These are phyloP conservation scores for Callaeas wilsoni DNA, from an alignment of 2,113 vertebrate genomes.

Conservation along the genomic window DNA sequence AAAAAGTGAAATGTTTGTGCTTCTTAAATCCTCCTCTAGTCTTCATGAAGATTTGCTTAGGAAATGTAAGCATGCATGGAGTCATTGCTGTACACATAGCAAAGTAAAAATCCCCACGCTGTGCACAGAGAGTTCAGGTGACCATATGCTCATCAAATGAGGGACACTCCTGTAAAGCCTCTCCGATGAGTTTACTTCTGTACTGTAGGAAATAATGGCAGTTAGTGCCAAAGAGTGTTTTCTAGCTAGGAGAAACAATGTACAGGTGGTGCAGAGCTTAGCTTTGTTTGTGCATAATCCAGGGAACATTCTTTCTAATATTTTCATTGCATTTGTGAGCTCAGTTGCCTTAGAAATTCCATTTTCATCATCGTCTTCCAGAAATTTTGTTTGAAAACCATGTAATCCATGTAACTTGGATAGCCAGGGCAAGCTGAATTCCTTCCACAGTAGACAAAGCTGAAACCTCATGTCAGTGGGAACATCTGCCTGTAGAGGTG, in stretches of 20 bases:
- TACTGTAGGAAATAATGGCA: background rate
- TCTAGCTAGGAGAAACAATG: rapidly evolving
- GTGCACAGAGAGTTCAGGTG: background rate
- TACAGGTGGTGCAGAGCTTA: background rate
- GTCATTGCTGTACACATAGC: background rate
- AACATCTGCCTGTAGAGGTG: background rate
- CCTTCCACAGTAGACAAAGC: background rate
- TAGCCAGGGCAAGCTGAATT: background rate
- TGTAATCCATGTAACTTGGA: background rate
- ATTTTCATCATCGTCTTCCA: background rate
- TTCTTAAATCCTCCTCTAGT: background rate
- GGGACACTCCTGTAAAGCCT: background rate
- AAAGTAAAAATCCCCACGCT: background rate
- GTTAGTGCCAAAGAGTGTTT: background rate
- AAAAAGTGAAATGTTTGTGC: background rate
- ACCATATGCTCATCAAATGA: background rate
- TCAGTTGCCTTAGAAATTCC: background rate
- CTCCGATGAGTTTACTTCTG: background rate
- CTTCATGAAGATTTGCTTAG: background rate
- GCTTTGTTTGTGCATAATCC: background rate
- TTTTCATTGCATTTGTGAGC: background rate
- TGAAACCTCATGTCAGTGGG: background rate
- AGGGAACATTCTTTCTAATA: background rate
- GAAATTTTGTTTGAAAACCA: background rate
- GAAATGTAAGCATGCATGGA: background rate